phyloP scores from a whole-genome alignment of 2,797 vertebrate genomes.

The Sebastes aleutianus region DNA sequence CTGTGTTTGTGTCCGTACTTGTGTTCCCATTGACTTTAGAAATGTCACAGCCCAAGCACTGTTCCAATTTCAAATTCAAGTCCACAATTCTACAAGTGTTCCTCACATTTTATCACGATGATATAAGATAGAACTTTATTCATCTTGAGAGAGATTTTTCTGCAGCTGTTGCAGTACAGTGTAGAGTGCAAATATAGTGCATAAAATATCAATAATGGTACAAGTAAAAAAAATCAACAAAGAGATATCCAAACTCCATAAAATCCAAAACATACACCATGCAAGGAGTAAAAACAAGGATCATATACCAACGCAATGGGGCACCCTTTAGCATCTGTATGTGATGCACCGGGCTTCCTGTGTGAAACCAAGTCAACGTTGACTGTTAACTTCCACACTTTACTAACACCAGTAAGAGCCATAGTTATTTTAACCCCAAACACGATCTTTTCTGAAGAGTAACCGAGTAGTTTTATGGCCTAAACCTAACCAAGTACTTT shows the following conservation, averaged over 20 bases:
- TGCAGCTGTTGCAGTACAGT: not conserved
- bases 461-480: no score
- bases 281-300: no score
- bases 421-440: no score
- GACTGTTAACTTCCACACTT: no score
- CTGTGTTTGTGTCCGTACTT: not conserved
- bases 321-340: no score
- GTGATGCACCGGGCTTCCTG: no score
- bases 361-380: no score
- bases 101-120: not conserved
- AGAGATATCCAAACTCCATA: not conserved
- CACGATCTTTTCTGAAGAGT: no score
- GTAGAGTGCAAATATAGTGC: not conserved
- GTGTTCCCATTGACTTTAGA: not conserved
- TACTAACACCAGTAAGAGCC: no score
- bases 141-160: not conserved
- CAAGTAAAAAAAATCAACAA: not conserved
- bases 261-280: not conserved
- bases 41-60: not conserved
- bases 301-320: no score
- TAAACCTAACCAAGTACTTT: no score
- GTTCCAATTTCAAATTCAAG: not conserved
- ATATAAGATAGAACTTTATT: no score
- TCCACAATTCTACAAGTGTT: not conserved
- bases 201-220: not conserved